These are phyloP conservation scores for Drosophila incognita DNA, from an alignment of 2,888 invertebrate genomes.

Conservation along the genomic window DNA sequence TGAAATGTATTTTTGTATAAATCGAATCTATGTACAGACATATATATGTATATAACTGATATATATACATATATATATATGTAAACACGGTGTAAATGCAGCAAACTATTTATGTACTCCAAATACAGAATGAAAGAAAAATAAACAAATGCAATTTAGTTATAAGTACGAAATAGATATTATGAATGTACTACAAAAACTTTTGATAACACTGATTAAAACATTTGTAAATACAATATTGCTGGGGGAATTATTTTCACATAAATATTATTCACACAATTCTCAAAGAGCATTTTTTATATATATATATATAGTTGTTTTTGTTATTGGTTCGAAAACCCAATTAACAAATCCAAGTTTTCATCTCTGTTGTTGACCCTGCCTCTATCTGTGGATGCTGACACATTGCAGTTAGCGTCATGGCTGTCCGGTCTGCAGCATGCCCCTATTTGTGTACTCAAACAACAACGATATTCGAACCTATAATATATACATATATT, in stretches of 20 bases:
- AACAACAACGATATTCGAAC: background rate
- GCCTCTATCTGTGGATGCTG: conserved; percentile 7
- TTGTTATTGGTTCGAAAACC: background rate
- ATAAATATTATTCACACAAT: background rate
- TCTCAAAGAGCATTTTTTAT: background rate
- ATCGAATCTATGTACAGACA: conserved; percentile 46
- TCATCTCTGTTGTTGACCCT: conserved; percentile 22
- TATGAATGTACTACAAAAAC: conserved; percentile 55
- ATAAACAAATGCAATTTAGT: conserved; percentile 51
- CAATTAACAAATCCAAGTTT: background rate
- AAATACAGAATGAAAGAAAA: conserved; percentile 39
- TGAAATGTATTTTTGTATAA: conserved; percentile 80
- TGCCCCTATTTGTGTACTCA: background rate
- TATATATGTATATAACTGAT: conserved; percentile 18
- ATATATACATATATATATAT: conserved; percentile 15
- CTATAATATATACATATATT: background rate
- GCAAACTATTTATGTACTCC: conserved; percentile 51
- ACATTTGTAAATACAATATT: conserved; percentile 50
- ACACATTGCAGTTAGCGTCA: background rate
- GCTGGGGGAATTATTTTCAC: background rate
- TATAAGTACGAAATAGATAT: conserved; percentile 57
- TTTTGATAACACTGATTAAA: conserved; percentile 61
- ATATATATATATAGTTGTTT: background rate
- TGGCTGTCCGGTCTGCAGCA: conserved; percentile 9
- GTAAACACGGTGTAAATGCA: conserved; percentile 38